Percentiles rank a stretch among this genome's conserved stretches.
These are phyloP conservation scores for Planiliza haematocheilus DNA, from an alignment of 2,113 vertebrate genomes.

Conservation along the genomic window DNA sequence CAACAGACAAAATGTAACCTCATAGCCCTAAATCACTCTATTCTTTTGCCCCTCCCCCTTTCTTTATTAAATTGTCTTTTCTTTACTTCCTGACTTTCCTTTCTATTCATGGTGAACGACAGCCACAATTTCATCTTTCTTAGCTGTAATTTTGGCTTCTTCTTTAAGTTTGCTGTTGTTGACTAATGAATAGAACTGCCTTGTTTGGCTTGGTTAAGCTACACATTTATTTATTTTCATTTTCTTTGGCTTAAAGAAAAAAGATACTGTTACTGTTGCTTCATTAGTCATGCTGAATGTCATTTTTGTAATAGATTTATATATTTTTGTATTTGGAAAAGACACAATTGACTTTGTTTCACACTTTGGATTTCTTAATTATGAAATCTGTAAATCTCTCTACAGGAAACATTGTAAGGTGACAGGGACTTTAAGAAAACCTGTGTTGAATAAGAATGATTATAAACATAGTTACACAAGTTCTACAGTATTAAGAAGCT, in stretches of 20 bases:
- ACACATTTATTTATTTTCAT: slow-evolving; percentile 23
- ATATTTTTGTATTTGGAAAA: slow-evolving; percentile 10
- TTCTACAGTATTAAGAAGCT: no score
- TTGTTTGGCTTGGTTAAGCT: slow-evolving; percentile 5
- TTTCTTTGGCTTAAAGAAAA: neutral
- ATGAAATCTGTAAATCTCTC: slow-evolving; percentile 31
- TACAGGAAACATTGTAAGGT: slow-evolving; percentile 27
- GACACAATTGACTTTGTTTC: slow-evolving; percentile 18
- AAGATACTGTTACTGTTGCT: neutral
- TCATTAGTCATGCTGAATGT: neutral
- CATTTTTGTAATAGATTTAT: neutral
- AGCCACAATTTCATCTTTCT: neutral
- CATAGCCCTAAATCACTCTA: slow-evolving; percentile 19
- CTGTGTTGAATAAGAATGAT: neutral
- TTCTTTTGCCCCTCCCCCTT: neutral
- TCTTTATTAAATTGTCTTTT: slow-evolving; percentile 13
- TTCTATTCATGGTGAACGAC: neutral
- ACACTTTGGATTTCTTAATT: neutral
- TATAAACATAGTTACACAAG: no score
- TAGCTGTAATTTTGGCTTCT: slow-evolving; percentile 18
- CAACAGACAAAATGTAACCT: slow-evolving; percentile 84
- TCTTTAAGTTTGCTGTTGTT: slow-evolving; percentile 30
- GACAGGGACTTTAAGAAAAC: no score
- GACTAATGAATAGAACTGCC: slow-evolving; percentile 9
- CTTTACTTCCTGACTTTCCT: slow-evolving; percentile 15